Percentiles rank a stretch among this genome's conserved stretches.
These are phyloP conservation scores for Corydoras sp. DNA, from an alignment of 2,113 vertebrate species.

Conservation along the genomic window DNA sequence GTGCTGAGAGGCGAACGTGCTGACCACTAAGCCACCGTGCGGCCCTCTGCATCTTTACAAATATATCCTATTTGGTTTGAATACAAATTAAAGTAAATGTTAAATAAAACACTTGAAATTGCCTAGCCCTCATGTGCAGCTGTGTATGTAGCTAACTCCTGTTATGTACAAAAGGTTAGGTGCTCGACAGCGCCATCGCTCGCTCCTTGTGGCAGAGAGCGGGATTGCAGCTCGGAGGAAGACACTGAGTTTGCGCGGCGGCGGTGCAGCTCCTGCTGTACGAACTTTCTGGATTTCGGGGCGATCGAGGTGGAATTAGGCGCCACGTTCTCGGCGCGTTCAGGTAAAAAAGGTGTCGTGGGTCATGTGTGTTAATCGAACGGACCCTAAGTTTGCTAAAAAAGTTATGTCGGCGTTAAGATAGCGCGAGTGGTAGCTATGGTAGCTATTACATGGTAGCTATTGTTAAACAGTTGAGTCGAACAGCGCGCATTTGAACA, in stretches of 20 bases:
- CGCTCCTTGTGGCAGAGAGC: neutral
- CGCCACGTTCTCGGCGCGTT: neutral
- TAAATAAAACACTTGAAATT: neutral
- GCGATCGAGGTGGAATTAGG: conserved; percentile 13
- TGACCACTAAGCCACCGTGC: no score
- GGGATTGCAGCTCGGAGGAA: conserved; percentile 26
- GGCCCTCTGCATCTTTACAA: no score
- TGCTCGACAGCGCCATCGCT: conserved; percentile 31
- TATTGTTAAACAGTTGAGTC: neutral
- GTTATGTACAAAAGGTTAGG: conserved; percentile 13
- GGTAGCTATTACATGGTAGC: no score
- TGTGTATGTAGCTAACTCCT: neutral
- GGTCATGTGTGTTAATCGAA: neutral
- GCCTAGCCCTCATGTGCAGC: no score
- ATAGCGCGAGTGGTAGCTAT: no score
- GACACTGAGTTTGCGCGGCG: conserved; percentile 36
- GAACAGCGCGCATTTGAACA: neutral
- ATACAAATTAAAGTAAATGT: no score
- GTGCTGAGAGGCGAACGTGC: no score
- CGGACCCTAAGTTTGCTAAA: no score
- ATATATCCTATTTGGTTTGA: no score
- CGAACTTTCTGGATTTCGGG: conserved; percentile 45
- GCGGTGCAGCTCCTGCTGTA: conserved; percentile 22
- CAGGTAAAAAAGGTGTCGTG: conserved; percentile 8
- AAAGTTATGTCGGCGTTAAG: no score